Evolutionary conservation across 2,797 vertebrate genomes (phyloP), one percentile per base, ranked within the genome.

Genomic region (Myotis myotis): DNA sequence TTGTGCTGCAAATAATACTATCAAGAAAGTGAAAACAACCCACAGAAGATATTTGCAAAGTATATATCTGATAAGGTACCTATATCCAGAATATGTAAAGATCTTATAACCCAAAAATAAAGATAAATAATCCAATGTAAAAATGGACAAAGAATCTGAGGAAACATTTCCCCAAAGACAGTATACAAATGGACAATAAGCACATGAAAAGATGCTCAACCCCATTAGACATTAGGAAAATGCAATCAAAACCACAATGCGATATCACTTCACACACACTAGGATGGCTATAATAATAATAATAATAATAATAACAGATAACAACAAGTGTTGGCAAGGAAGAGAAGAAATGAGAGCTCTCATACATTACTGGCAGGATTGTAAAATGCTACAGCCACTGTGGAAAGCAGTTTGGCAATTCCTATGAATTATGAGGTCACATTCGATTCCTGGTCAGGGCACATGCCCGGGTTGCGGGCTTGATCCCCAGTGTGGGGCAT

Each of bases 11-110:
- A 93, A 71, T 23, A 79, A 87, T 33, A n/a, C 38, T 17, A 76
- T 49, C 30, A 90, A 78, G 49, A 53, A 90, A 94, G 51, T 62
- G 11, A 93, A 95, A 96, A 49, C 36, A 92, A 87, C 44, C 3
- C 36, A 90, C 3, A 64, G 51, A 87, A 92, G 64, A 90, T 80
- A 90, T 28, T 74, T 94, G 33, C 5, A 87, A 92, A 71, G 64
- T 41, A 76, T 66, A 57, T 72, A 88, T 64, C 68, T 88, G 30
- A 57, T 33, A 85, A 66, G 6, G 23, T 38, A 51, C 41, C 4
- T 94, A 5, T 53, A 88, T 47, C 4, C 23, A 93, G 72, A 93
- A 74, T 85, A 94, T 25, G 68, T 87, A 75, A 92, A 89, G 47
- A 93, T 76, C 7, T 74, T 53, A 11, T 41, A 74, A 95, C 15